Evolutionary conservation across 2,113 vertebrate genomes (phyloP).

Genomic region (Ellobius talpinus): DNA sequence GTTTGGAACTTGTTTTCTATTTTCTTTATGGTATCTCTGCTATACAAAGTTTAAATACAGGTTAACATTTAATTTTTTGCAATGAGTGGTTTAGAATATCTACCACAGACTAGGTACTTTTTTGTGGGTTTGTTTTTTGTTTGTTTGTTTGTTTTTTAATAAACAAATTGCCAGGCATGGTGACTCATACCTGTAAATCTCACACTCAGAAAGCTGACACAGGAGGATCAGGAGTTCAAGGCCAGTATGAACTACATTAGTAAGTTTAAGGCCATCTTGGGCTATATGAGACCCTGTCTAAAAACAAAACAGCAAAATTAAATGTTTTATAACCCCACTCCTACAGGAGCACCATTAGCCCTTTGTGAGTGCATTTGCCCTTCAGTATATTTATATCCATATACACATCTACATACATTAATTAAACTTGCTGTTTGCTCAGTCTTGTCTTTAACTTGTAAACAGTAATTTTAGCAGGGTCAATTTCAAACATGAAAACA

Average conservation of each 20-base stretch:
- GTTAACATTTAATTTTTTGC: slow-evolving; percentile 38
- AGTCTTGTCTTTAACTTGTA: not conserved
- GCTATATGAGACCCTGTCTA: not conserved
- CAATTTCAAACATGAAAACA: not conserved
- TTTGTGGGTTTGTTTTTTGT: not conserved
- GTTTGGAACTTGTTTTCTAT: not conserved
- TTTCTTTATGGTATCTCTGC: not conserved
- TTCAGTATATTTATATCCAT: not conserved
- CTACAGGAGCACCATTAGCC: not conserved
- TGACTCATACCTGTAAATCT: not conserved
- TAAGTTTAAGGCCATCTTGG: not conserved
- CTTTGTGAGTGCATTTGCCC: not conserved
- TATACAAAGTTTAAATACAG: not conserved
- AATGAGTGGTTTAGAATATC: not conserved
- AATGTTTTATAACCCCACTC: slow-evolving; percentile 20
- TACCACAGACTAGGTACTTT: not conserved
- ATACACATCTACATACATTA: not conserved
- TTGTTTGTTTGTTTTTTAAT: not conserved
- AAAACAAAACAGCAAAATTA: not conserved
- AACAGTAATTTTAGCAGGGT: not conserved
- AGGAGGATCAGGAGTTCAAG: not conserved
- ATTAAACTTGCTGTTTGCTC: not conserved
- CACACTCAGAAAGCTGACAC: not conserved
- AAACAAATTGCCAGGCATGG: not conserved
- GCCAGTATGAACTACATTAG: not conserved